Evolutionary conservation across 2,113 vertebrate species (phyloP), one percentile per base, ranked within the genome.

Genomic region (Platysteira castanea): DNA sequence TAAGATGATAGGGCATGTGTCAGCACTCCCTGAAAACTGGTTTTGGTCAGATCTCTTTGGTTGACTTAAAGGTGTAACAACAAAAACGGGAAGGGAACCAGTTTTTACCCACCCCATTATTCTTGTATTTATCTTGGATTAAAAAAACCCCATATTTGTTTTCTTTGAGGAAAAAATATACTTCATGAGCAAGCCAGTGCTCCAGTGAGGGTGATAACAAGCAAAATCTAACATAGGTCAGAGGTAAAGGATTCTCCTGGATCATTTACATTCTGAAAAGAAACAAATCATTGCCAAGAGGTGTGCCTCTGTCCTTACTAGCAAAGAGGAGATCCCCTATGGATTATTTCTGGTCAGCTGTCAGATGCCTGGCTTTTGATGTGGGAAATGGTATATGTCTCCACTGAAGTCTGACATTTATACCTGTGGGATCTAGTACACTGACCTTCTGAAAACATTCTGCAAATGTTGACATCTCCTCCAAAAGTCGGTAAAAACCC

Each of bases 391-490:
- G 68, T 91, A 91, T 91, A 81, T 22, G 11, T 91, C 85, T 92
- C 84, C 47, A 50, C 75, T 94, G 94, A 94, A 95, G 93, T 86
- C 89, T 96, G 95, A 90, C 92, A 75, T 89, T 91, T 96, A 91
- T 96, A 96, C 97, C 96, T 97, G 74, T 9, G 86, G 96, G 94
- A 97, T 96, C 91, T 87, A 87, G 79, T 95, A 78, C 3, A 22
- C 65, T 95, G 96, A 97, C 96, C 96, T 96, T 93, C 96, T 88
- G 64, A 96, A 96, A 95, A 96, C 71, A 95, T 95, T 94, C 87
- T 92, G 93, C 88, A 96, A 94, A 98, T 97, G 88, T 95, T 98
- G 97, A 97, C 96, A 92, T 98, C 93, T 94, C 97, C 89, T 97
- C 93, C 95, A 93, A 73, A 96, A 96, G 90, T 88, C 84, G 85